Conservation (phyloP, 2,113 vertebrate genomes). For the Crypturellus undulatus region DNA sequence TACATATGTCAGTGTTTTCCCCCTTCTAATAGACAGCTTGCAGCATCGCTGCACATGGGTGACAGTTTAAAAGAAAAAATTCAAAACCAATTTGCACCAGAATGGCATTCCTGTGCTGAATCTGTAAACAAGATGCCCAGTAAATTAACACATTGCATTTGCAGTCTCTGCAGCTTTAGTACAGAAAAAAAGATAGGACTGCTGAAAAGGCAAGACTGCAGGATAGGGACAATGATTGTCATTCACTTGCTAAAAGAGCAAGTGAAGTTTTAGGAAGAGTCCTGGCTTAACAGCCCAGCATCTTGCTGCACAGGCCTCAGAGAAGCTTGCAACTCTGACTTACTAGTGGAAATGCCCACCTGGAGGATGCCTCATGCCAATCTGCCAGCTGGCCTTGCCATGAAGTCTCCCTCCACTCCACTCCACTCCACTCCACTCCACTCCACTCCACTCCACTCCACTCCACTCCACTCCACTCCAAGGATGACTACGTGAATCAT, state of each 20-base stretch:
- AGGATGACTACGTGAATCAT: background rate
- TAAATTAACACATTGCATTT: constrained; percentile 14
- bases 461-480: background rate
- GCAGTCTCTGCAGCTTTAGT: background rate
- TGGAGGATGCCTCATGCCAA: background rate
- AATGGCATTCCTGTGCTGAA: background rate
- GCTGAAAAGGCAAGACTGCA: background rate
- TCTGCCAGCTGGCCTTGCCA: background rate
- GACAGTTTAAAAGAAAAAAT: background rate
- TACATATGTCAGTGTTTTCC: background rate
- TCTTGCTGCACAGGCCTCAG: background rate
- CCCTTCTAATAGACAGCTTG: background rate
- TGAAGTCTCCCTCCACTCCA: background rate
- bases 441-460: no score
- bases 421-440: no score
- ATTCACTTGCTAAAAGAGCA: background rate
- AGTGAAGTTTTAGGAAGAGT: background rate
- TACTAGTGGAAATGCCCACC: background rate
- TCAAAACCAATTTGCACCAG: constrained; percentile 20
- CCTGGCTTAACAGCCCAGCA: background rate
- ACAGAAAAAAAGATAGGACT: background rate
- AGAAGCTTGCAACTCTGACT: background rate
- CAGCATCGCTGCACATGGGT: background rate
- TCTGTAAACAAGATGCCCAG: constrained; percentile 17
- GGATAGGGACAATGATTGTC: background rate